phyloP scores from a whole-genome alignment of 2,888 invertebrate species.

The Tuta absoluta region DNA sequence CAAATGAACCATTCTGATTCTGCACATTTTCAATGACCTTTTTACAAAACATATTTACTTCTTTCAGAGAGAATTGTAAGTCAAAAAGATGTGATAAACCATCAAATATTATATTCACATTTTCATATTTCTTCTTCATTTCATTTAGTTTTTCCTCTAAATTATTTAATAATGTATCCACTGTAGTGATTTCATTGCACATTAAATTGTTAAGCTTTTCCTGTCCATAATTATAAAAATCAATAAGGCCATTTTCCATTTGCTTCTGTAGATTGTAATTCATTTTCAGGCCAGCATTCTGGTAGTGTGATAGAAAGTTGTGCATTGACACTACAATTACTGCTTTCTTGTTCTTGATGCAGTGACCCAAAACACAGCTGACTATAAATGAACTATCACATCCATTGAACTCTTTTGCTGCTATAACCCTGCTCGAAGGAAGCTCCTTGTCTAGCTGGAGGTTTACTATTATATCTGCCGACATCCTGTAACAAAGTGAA shows the following conservation, averaged over 20 bases:
- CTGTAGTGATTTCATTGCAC: conserved; percentile 47
- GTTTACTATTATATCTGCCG: conserved; percentile 82
- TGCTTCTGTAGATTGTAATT: conserved; percentile 84
- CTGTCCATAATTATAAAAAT: conserved; percentile 59
- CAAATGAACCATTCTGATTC: conserved; percentile 57
- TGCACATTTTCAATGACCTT: conserved; percentile 64
- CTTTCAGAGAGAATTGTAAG: conserved; percentile 77
- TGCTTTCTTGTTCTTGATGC: conserved; percentile 80
- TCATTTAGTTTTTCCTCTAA: conserved; percentile 61
- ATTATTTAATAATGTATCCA: conserved; percentile 64
- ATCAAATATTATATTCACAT: conserved; percentile 84
- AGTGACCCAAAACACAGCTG: conserved; percentile 84
- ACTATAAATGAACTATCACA: conserved; percentile 88
- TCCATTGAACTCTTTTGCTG: conserved; percentile 85
- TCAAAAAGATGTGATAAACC: conserved; percentile 87
- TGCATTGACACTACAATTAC: conserved; percentile 85
- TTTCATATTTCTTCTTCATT: conserved; percentile 53
- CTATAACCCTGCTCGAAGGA: conserved; percentile 78
- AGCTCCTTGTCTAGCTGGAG: conserved; percentile 84
- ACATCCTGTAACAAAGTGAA: conserved; percentile 73
- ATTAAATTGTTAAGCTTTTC: conserved; percentile 50
- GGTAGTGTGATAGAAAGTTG: conserved; percentile 87
- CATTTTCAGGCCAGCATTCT: conserved; percentile 86
- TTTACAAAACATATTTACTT: conserved; percentile 76
- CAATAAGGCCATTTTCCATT: conserved; percentile 59